Conservation (phyloP, 2,797 vertebrate species). For the Menidia menidia region DNA sequence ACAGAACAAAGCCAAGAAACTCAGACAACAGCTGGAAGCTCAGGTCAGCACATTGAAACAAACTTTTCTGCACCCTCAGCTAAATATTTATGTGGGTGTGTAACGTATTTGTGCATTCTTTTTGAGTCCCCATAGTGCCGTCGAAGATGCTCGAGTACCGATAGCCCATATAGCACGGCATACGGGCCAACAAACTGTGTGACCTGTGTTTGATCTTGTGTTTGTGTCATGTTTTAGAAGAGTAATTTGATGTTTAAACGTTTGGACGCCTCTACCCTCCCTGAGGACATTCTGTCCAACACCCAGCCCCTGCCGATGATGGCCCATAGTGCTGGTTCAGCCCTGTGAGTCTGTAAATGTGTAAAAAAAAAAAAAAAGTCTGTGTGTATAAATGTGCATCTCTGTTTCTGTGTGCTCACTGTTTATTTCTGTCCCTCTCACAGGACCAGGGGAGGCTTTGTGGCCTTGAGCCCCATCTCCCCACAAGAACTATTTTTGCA, state of each 20-base stretch:
- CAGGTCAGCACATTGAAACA: slow-evolving; percentile 81
- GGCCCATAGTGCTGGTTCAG: slow-evolving; percentile 90
- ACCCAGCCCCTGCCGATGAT: slow-evolving; percentile 91
- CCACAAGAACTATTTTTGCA: slow-evolving; percentile 94
- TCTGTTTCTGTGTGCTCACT: slow-evolving; percentile 19
- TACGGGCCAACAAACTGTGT: background rate
- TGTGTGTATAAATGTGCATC: background rate
- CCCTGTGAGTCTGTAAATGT: slow-evolving; percentile 88
- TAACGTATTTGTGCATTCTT: no score
- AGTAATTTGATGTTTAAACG: slow-evolving; percentile 94
- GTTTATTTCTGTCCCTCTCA: slow-evolving; percentile 43
- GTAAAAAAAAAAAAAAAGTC: slow-evolving; percentile 8
- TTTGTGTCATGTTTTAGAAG: slow-evolving; percentile 81
- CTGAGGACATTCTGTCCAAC: slow-evolving; percentile 92
- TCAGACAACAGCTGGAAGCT: slow-evolving; percentile 92
- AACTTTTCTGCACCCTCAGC: background rate
- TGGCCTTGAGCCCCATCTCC: slow-evolving; percentile 94
- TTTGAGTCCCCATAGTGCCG: no score
- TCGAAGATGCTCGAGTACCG: no score
- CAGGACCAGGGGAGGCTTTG: slow-evolving; percentile 91
- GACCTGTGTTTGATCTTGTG: slow-evolving; percentile 6
- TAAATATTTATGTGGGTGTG: background rate
- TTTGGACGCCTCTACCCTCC: slow-evolving; percentile 91
- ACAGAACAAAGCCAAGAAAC: slow-evolving; percentile 97
- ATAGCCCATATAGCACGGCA: no score